phyloP scores from a whole-genome alignment of 2,113 vertebrate species.

The Solea solea region DNA sequence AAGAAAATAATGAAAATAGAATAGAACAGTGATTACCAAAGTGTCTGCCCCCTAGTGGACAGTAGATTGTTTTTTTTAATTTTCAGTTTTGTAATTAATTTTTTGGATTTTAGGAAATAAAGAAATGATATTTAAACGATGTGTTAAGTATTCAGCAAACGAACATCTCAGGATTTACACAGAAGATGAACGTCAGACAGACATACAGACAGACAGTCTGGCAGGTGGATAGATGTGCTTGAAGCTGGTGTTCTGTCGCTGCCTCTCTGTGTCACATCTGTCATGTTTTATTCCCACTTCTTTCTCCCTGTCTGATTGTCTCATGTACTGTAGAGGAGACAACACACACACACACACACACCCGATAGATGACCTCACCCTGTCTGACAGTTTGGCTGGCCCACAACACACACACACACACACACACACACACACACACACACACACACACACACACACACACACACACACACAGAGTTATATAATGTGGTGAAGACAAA shows the following conservation, averaged over 20 bases:
- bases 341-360: conserved; percentile 2
- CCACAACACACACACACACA: conserved; percentile 17
- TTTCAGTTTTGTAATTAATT: no score
- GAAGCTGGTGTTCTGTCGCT: background rate
- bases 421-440: background rate
- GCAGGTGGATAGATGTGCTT: conserved; percentile 16
- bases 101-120: no score
- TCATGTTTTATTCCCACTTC: background rate
- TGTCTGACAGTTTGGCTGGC: conserved; percentile 36
- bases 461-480: conserved; percentile 9
- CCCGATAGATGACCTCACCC: conserved; percentile 55
- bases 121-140: no score
- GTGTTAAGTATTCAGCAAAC: no score
- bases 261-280: conserved; percentile 22
- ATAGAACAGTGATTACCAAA: no score
- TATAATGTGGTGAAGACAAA: conserved; percentile 26
- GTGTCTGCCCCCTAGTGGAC: no score
- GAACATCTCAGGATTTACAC: background rate
- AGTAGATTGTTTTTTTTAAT: no score
- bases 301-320: conserved; percentile 29
- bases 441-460: background rate
- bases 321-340: conserved; percentile 37
- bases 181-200: background rate
- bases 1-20: no score
- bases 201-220: background rate